These are phyloP conservation scores for Malurus splendens DNA, from an alignment of 2,797 vertebrate genomes.

Conservation along the genomic window DNA sequence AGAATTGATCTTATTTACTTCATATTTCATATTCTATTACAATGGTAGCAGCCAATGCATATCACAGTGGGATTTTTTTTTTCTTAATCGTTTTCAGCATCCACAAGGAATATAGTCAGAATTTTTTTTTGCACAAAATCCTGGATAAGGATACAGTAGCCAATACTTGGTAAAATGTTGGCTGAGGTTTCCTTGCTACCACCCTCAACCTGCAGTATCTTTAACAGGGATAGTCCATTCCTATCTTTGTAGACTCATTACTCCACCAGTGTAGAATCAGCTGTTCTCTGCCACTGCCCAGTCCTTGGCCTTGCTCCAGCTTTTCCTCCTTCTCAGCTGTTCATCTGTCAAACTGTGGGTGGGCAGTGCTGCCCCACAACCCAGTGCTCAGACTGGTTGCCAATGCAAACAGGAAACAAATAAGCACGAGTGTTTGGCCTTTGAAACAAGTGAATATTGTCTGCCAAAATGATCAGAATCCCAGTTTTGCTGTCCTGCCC, in stretches of 20 bases:
- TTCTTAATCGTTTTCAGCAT: background rate
- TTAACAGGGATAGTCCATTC: background rate
- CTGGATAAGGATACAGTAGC: background rate
- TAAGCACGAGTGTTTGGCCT: background rate
- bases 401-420: background rate
- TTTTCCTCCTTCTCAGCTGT: background rate
- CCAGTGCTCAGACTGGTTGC: background rate
- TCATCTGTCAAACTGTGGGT: rapidly evolving
- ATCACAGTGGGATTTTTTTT: background rate
- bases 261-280: background rate
- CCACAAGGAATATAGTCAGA: background rate
- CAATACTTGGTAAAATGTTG: background rate
- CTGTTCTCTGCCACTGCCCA: background rate
- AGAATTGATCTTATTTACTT: background rate
- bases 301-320: background rate
- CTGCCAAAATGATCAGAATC: background rate
- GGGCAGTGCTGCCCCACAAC: background rate
- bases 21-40: background rate
- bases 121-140: background rate
- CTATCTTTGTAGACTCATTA: background rate
- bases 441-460: background rate
- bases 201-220: background rate
- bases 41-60: background rate
- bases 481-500: background rate
- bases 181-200: background rate